Percentiles rank a stretch among this genome's conserved stretches.
These are phyloP conservation scores for Baryphthengus martii DNA, from an alignment of 2,113 vertebrate species.

Conservation along the genomic window DNA sequence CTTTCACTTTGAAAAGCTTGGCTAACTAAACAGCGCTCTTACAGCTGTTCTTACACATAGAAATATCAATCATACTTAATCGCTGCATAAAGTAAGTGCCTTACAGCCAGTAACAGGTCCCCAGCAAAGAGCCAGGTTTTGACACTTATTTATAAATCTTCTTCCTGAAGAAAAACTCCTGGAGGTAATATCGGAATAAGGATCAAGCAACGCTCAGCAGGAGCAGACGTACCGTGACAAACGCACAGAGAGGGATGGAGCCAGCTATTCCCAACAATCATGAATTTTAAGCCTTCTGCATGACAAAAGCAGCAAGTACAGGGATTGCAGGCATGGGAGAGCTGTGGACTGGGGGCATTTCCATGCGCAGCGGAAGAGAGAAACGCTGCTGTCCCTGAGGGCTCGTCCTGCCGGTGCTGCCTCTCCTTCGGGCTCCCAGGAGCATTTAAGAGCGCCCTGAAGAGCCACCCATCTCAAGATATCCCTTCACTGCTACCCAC, in stretches of 20 bases:
- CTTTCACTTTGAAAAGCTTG: slow-evolving; percentile 6
- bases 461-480: background rate
- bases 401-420: background rate
- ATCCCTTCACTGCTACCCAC: background rate
- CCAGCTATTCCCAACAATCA: background rate
- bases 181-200: background rate
- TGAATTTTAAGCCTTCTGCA: background rate
- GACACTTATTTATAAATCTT: background rate
- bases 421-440: background rate
- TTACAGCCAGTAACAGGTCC: background rate
- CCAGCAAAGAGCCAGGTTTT: background rate
- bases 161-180: background rate
- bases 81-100: background rate
- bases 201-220: background rate
- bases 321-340: background rate
- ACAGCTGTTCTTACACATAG: background rate
- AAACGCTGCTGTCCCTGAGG: background rate
- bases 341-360: background rate
- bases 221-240: background rate
- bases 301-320: slow-evolving; percentile 6
- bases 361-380: background rate
- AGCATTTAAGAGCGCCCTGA: background rate
- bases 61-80: background rate
- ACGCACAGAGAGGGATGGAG: background rate
- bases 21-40: background rate